phyloP scores from a whole-genome alignment of 2,888 invertebrate genomes.

The Odontocolon sp. region DNA sequence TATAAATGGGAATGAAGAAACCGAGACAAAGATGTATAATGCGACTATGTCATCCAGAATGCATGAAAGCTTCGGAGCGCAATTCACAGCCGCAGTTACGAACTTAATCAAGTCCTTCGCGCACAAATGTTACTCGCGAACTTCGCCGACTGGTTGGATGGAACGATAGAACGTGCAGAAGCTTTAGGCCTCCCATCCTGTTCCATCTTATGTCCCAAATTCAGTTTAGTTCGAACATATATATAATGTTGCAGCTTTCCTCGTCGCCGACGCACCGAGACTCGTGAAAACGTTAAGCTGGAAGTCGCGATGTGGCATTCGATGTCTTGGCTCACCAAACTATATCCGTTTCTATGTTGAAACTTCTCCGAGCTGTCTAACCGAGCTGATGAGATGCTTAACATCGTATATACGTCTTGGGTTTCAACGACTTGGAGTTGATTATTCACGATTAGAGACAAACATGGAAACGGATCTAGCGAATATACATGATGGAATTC shows the following conservation, averaged over 20 bases:
- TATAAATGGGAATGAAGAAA: not conserved
- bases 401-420: too few species aligned
- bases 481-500: too few species aligned
- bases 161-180: not conserved
- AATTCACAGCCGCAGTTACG: conserved; percentile 32
- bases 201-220: not conserved
- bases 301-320: conserved; percentile 1
- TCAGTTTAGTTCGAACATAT: not conserved
- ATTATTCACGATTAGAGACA: too few species aligned
- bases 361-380: not conserved
- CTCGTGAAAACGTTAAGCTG: conserved; percentile 19
- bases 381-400: too few species aligned
- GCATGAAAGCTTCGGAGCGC: conserved; percentile 17
- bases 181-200: not conserved
- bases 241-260: not conserved
- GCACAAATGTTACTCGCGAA: not conserved
- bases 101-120: conserved; percentile 33
- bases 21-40: not conserved
- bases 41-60: not conserved
- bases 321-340: not conserved
- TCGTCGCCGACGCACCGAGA: not conserved
- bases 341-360: not conserved
- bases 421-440: too few species aligned
- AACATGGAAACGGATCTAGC: too few species aligned
- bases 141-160: too few species aligned